A percentile compares a stretch with the other conserved stretches of the same genome.
These are phyloP conservation scores for Ramphastos sulfuratus DNA, from an alignment of 2,113 vertebrate species.

Conservation along the genomic window DNA sequence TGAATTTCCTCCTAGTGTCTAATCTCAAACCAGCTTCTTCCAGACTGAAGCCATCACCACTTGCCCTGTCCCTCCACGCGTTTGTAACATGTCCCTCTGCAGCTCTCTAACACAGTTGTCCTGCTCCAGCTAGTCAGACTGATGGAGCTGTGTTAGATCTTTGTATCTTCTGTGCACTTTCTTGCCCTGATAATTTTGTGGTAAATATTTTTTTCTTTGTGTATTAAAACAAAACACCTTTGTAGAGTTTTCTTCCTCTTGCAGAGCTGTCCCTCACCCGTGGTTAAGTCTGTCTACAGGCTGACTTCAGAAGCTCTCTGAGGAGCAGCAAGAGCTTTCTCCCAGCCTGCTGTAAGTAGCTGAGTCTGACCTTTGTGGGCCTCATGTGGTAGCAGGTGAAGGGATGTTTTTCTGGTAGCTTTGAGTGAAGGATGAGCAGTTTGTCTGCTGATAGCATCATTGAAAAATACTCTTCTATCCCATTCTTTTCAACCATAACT, in stretches of 20 bases:
- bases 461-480: neutral
- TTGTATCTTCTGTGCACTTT: neutral
- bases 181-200: neutral
- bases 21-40: too few relatives aligned
- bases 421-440: neutral
- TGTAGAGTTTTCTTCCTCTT: neutral
- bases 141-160: neutral
- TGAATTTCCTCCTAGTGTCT: too few relatives aligned
- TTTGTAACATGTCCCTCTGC: too few relatives aligned
- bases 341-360: neutral
- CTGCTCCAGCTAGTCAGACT: too few relatives aligned
- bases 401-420: neutral
- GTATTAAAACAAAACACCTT: rapidly evolving
- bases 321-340: neutral
- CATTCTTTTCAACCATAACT: neutral
- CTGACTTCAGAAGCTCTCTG: neutral
- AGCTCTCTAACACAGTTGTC: too few relatives aligned
- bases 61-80: too few relatives aligned
- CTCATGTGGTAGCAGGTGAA: rapidly evolving
- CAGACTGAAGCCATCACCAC: too few relatives aligned
- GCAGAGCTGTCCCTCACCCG: neutral
- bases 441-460: neutral
- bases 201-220: neutral
- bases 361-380: neutral
- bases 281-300: neutral